Evolutionary conservation across 1,140 invertebrate genomes (phyloP), one percentile per base, ranked within the genome.

Genomic region (Adelges cooleyi): DNA sequence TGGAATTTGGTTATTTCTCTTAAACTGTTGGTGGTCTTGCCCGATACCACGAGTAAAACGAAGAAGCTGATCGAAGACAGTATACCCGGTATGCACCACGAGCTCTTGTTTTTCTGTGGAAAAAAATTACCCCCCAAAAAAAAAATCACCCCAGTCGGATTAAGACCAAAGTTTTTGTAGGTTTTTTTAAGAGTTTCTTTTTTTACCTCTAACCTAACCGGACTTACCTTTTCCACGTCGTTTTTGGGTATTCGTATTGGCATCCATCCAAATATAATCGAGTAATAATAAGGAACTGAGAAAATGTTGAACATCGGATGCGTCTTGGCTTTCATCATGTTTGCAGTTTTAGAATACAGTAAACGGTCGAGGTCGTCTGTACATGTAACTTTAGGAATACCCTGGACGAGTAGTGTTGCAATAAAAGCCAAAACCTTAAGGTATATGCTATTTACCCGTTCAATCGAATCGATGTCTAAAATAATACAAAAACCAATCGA

Each of bases 261-360:
- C 66, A 67, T 67, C 40, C 52, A 54, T 25, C 66, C 66, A 18
- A 67, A 67, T 33, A 62, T n/a, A 11, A 50, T 59, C 8, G 66
- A 59, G 23, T 50, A 67, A 17, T 67, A 67, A 25, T 67, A 67
- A 10, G 66, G 18, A 1, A 67, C 44, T 11, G 18, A 22, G 46
- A 67, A 67, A 38, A 44, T 38, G 9, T 56, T 54, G 13, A 67
- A 67, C n/a, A 59, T n/a, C 0, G 48, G n/a, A 36, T 51, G 23
- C 22, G 27, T 33, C n/a, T 66, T 27, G 13, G 42, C 48, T 40
- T 66, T 22, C 49, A 44, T 23, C 11, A 22, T 29, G 4, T 51
- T 25, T n/a, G 11, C 15, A 22, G n/a, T 27, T 17, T 15, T 20
- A 15, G 36, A 52, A n/a, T n/a, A n/a, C n/a, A n/a, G n/a, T n/a